Percentiles rank a stretch among this genome's conserved stretches.
Conservation (phyloP, 37 sponge, comb jelly and placozoan genomes). For the Halisarca cf. caerulea region DNA sequence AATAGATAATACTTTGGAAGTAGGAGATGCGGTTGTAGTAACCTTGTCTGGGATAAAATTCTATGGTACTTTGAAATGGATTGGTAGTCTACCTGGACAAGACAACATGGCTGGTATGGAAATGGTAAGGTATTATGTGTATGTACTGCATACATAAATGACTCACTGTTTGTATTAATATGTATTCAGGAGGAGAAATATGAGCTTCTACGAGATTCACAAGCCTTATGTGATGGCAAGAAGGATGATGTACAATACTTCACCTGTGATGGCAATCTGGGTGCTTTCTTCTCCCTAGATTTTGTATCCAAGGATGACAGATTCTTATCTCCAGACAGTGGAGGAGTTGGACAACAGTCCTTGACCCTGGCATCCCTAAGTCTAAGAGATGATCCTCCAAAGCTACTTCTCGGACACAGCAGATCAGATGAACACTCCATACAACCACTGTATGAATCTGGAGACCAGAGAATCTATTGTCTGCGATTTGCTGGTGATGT, state of each 20-base stretch:
- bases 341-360: too few relatives aligned
- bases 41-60: neutral
- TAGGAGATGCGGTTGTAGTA: neutral
- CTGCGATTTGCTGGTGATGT: constrained; percentile 52
- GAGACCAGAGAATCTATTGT: neutral
- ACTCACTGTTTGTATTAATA: too few relatives aligned
- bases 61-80: constrained; percentile 21
- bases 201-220: neutral
- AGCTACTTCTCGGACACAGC: neutral
- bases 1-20: too few relatives aligned
- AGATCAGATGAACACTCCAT: neutral
- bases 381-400: constrained; percentile 3
- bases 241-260: neutral
- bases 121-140: neutral
- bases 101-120: constrained; percentile 5
- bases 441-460: neutral
- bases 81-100: neutral
- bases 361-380: neutral
- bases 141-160: too few relatives aligned
- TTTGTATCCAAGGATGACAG: neutral
- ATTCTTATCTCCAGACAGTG: neutral
- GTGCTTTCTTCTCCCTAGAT: neutral
- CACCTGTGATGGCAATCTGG: neutral
- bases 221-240: neutral
- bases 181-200: neutral